Conservation (phyloP, 2,888 invertebrate species). For the Aspidapion aeneum region DNA sequence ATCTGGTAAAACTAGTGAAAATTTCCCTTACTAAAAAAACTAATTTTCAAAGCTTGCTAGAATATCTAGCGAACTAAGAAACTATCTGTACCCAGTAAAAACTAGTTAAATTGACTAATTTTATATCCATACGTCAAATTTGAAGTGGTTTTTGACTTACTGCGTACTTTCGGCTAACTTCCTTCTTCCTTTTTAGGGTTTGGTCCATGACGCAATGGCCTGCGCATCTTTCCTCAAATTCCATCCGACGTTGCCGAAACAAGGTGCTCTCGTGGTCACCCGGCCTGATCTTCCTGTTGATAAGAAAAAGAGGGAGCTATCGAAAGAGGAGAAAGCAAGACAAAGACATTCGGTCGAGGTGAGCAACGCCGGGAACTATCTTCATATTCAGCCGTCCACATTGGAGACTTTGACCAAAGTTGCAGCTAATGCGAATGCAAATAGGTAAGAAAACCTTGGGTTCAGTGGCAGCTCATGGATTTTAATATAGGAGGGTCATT, state of each 20-base stretch:
- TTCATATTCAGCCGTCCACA: constrained; percentile 75
- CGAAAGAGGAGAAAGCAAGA: constrained; percentile 60
- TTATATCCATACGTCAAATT: no score
- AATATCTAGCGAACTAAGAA: no score
- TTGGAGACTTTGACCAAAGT: constrained; percentile 73
- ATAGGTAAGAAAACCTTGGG: constrained; percentile 55
- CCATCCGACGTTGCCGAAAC: constrained; percentile 81
- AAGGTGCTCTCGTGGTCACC: constrained; percentile 72
- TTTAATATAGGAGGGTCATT: no score
- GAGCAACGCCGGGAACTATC: constrained; percentile 60
- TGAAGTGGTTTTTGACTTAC: no score
- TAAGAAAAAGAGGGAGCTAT: constrained; percentile 50
- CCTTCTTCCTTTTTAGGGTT: constrained; percentile 59
- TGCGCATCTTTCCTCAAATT: constrained; percentile 96
- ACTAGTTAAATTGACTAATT: no score
- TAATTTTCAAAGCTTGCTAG: no score
- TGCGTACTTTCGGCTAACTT: no score
- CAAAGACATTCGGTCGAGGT: constrained; percentile 91
- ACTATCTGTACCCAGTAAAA: no score
- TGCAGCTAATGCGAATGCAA: constrained; percentile 75
- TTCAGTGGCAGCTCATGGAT: no score
- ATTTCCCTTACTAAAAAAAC: no score
- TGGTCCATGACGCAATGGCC: constrained; percentile 97
- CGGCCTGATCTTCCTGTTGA: constrained; percentile 47
- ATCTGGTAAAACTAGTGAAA: no score